Base-by-base conservation (phyloP, 2,797 vertebrate species). In the Bryconaethiops microstoma region DNA sequence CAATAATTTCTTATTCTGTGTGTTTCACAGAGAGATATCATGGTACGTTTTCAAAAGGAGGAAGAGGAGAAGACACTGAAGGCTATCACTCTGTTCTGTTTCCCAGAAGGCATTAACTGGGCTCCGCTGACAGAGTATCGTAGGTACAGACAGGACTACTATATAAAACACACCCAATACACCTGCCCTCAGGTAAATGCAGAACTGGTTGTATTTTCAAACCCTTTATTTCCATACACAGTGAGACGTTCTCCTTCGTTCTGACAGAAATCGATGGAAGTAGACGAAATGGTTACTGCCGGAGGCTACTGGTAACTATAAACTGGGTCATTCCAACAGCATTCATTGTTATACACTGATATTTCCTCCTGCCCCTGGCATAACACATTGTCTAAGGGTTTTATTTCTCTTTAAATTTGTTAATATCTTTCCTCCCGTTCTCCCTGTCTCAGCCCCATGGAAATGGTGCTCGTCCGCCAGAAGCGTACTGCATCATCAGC, bases 401-500 rank as follows among this genome's bases (percentile, higher is more conserved):
- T 17, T 3, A 19, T 6, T 57, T 57, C 5, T 57, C 54, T 13
- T 54, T 54, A 48, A 48, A 62, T n/a, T 63, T 10, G 75, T 79
- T 68, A 60, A 12, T 73, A 21, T 55, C 55, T 40, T 64, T 63
- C 73, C 29, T 8, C 50, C 60, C 16, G 9, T 63, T 13, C 54
- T 78, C 57, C 19, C 72, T 63, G 67, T 13, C 77, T 1, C 88
- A 98, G 97, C 97, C 97, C 1, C 87, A 92, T 0, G 96, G 97
- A 35, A 95, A 92, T 1, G 97, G 96, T 5, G 93, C 94, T 25
- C 95, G 94, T 2, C 94, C 96, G 0, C 97, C 97, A 0, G 96
- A 96, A 83, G 97, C 98, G 1, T 98, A 97, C 90, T 99, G 97
- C 82, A 97, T 99, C 92, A 95, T 99, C 92, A 99, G 97, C 93